Evolutionary conservation across 2,797 vertebrate genomes (phyloP).

Genomic region (Chrosomus eos): DNA sequence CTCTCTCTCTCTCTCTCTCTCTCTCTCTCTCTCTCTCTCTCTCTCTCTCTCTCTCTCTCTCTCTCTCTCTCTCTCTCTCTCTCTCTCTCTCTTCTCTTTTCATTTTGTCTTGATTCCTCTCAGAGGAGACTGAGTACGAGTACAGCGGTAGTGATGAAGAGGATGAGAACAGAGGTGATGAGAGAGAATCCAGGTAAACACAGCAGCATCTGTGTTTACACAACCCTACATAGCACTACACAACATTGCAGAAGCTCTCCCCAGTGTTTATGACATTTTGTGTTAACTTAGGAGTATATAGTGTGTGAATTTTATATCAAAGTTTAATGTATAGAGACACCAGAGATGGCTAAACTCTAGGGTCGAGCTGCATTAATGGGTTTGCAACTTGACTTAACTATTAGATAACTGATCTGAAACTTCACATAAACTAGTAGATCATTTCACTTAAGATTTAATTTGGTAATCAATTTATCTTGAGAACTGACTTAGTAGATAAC

Average conservation of each 20-base stretch:
- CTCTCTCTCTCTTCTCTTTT: neutral
- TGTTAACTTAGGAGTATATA: neutral
- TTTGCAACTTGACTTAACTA: too few species aligned
- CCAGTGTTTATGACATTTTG: neutral
- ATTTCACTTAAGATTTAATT: neutral
- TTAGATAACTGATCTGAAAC: neutral
- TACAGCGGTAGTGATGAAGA: constrained; percentile 95
- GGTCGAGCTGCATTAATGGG: neutral
- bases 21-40: neutral
- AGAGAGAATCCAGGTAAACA: constrained; percentile 89
- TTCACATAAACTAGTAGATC: neutral
- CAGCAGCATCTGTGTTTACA: neutral
- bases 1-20: too few species aligned
- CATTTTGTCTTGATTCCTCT: constrained; percentile 20
- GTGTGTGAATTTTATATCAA: neutral
- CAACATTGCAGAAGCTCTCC: neutral
- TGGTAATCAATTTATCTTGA: neutral
- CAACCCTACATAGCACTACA: constrained; percentile 12
- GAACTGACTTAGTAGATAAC: neutral
- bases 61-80: neutral
- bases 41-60: neutral
- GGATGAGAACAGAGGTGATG: constrained; percentile 89
- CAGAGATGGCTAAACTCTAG: neutral
- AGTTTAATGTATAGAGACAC: neutral
- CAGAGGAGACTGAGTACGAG: constrained; percentile 94